Base-by-base conservation (phyloP, 2,113 vertebrate genomes). In the Pyxicephalus adspersus region DNA sequence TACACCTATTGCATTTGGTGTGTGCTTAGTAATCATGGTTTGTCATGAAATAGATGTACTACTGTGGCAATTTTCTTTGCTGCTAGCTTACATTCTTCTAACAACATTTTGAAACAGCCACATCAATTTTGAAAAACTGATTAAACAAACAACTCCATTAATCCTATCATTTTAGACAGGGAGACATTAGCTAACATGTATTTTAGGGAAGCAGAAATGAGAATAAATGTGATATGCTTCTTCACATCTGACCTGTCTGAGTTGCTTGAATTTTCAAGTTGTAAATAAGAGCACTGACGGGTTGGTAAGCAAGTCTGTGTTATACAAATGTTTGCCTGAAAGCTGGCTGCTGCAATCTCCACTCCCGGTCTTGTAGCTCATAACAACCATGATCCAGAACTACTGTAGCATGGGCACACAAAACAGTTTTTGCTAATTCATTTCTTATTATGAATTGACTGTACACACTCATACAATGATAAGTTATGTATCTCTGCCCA, bases 1-100 rank as follows among this genome's bases (percentile, higher is more conserved):
- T 57, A 73, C 20, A 34, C 19, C 18, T 31, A 73, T 73, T 58
- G 34, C 28, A 73, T 73, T 73, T 73, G 23, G 54, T 18, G 52
- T 73, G 67, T 17, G 50, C 50, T 54, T 52, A 28, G 18, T 23
- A 26, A n/a, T 70, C 50, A 45, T 61, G 26, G 45, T 5, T 50
- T 51, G 13, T n/a, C 8, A 20, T n/a, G n/a, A 52, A 55, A 58
- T 51, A 54, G 16, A 54, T 25, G 29, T 71, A 17, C 50, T 25
- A 19, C 26, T 29, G 11, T 29, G 52, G 18, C 16, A 54, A 54
- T 50, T 57, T 57, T 57, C 5, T 57, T 15, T 72, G 70, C 26
- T 52, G 23, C 19, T 28, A 22, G 13, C 23, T 38, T 5, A 15
- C 3, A 68, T 68, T 68, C n/a, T 38, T 31, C 18, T 7, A 65